Evolutionary conservation across 2,113 vertebrate species (phyloP).

Genomic region (Bujurquina vittata): DNA sequence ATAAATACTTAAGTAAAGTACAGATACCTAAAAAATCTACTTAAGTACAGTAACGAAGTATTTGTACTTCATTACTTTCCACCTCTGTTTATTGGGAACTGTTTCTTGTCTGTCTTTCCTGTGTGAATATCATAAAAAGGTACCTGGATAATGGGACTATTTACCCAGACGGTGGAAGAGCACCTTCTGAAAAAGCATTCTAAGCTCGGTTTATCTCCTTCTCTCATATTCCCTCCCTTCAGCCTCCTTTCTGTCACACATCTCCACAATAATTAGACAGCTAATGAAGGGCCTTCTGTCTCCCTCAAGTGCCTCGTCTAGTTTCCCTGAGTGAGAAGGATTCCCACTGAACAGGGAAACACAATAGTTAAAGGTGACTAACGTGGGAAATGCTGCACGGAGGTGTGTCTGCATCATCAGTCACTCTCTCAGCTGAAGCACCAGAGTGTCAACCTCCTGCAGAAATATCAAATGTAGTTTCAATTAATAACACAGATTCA

Average conservation of each 20-base stretch:
- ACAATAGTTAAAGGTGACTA: neutral
- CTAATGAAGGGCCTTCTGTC: slow-evolving; percentile 50
- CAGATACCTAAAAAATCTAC: too few relatives aligned
- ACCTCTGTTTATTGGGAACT: too few relatives aligned
- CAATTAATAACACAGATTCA: neutral
- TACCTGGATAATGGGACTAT: neutral
- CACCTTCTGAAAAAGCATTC: neutral
- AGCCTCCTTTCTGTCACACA: slow-evolving; percentile 1
- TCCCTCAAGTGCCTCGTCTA: slow-evolving; percentile 4
- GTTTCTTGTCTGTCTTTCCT: neutral
- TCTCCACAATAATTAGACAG: slow-evolving; percentile 46
- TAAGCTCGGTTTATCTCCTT: slow-evolving; percentile 5
- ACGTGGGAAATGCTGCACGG: neutral
- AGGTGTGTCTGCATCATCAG: neutral
- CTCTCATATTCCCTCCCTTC: neutral
- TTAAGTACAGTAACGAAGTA: too few relatives aligned
- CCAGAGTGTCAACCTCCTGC: neutral
- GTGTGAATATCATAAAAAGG: neutral
- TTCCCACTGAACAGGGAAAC: neutral
- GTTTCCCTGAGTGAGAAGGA: neutral
- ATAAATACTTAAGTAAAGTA: too few relatives aligned
- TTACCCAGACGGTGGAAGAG: neutral
- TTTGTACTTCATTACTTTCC: too few relatives aligned
- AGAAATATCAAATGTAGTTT: neutral
- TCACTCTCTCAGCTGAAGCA: neutral